Base-by-base conservation (phyloP, 2,797 vertebrate genomes). In the Hoplostethus atlanticus region DNA sequence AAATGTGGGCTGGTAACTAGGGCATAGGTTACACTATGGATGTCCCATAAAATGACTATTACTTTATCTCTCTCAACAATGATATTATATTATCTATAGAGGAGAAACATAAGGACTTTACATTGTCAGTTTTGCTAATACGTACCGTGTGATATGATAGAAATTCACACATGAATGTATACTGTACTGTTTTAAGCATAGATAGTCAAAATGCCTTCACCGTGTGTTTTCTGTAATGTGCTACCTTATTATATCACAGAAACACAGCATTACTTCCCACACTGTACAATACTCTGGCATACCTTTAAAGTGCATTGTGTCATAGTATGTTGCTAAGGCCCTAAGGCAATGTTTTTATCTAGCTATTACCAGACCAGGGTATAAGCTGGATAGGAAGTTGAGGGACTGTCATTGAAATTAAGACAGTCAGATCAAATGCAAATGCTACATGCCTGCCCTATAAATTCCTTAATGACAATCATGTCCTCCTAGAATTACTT, bases 1-100 rank as follows among this genome's bases (percentile, higher is more conserved):
- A 11, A n/a, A 63, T 28, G 60, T 36, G 28, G 8, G 44, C 36
- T 38, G 44, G 76, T 51, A 64, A 52, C 2, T 13, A 47, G 12
- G 2, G n/a, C 0, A 3, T 64, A 6, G 48, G 30, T 47, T 46
- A 4, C 53, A 36, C 15, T 25, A n/a, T 36, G 13, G 11, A 54
- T 54, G 46, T 47, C 46, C 46, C 46, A 21, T 0, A n/a, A 6
- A 47, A 47, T 3, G 16, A 15, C 15, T 16, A 28, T 30, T 56
- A 36, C 11, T 8, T 44, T 8, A 3, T 42, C 34, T 44, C 48
- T 57, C 21, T 62, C 46, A 38, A 59, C 2, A 34, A 12, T 47
- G 17, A 68, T 8, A 50, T 50, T 17, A 50, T 50, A 13, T n/a
- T 48, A 5, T 8, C 5, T 6, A 48, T 16, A 17, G 47, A 50